A percentile compares a stretch with the other conserved stretches of the same genome.
Conservation (phyloP, 2,797 vertebrate species). For the Smutsia temminckii region DNA sequence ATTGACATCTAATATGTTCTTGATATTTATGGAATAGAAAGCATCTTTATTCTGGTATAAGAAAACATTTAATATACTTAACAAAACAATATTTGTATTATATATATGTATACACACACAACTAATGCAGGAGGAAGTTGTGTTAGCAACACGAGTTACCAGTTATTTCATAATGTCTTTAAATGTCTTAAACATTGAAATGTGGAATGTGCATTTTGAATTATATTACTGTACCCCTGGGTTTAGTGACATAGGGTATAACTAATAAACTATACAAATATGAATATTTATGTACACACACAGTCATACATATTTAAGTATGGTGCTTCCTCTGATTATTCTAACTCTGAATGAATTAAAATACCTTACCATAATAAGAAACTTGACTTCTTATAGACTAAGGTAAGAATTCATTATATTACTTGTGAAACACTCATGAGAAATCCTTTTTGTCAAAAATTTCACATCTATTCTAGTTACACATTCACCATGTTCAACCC, state of each 20-base stretch:
- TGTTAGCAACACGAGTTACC: not conserved
- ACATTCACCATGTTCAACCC: not conserved
- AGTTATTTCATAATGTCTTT: slow-evolving; percentile 52
- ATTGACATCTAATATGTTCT: not conserved
- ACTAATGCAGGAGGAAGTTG: not conserved
- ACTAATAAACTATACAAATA: slow-evolving; percentile 53
- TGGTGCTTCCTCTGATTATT: not conserved
- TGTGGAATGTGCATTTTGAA: slow-evolving; percentile 39
- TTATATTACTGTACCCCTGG: slow-evolving; percentile 34
- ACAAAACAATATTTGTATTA: not conserved
- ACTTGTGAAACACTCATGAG: not conserved
- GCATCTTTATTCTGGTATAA: not conserved
- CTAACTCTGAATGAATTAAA: not conserved
- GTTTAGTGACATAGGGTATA: not conserved
- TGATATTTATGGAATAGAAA: not conserved
- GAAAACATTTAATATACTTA: not conserved
- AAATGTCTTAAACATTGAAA: slow-evolving; percentile 54
- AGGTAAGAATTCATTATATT: slow-evolving; percentile 12
- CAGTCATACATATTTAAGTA: slow-evolving; percentile 53
- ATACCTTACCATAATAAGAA: not conserved
- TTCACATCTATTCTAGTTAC: not conserved
- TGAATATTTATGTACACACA: slow-evolving; percentile 66
- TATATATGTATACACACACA: not conserved
- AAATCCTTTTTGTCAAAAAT: slow-evolving; percentile 7
- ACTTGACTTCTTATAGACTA: not conserved